A percentile compares a stretch with the other conserved stretches of the same genome.
Conservation (phyloP, 2,888 invertebrate species). For the Eristalinus aeneus region DNA sequence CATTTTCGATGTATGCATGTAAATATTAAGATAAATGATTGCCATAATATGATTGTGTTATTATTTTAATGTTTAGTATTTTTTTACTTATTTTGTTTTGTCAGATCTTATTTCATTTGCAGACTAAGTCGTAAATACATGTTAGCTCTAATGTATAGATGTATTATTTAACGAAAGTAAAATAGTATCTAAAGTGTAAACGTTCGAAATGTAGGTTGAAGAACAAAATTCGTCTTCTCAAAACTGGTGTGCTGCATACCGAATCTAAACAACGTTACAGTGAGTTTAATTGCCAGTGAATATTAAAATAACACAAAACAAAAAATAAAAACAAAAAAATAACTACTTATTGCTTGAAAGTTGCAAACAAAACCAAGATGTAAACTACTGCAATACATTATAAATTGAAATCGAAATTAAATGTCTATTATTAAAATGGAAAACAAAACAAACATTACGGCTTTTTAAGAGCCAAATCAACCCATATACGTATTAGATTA, state of each 20-base stretch:
- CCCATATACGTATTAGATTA: constrained; percentile 80
- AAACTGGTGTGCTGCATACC: constrained; percentile 76
- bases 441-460: constrained; percentile 64
- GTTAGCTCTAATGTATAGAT: constrained; percentile 65
- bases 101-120: constrained; percentile 4
- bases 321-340: constrained; percentile 39
- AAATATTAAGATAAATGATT: constrained; percentile 69
- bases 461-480: constrained; percentile 73
- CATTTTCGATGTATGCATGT: constrained; percentile 46
- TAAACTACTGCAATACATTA: constrained; percentile 33
- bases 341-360: constrained; percentile 37
- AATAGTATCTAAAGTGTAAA: constrained; percentile 53
- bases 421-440: constrained; percentile 74
- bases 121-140: constrained; percentile 67
- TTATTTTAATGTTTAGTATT: constrained; percentile 67
- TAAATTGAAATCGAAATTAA: constrained; percentile 73
- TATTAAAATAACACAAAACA: constrained; percentile 57
- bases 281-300: constrained; percentile 69
- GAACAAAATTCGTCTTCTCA: constrained; percentile 42
- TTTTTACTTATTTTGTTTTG: constrained; percentile 23
- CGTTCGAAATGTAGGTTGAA: constrained; percentile 18
- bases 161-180: constrained; percentile 59
- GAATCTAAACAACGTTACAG: constrained; percentile 67
- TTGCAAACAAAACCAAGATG: constrained; percentile 23
- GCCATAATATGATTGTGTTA: constrained; percentile 71